A percentile compares a stretch with the other conserved stretches of the same genome.
Evolutionary conservation across 2,113 vertebrate genomes (phyloP).

Genomic region (Rhinoderma darwinii): DNA sequence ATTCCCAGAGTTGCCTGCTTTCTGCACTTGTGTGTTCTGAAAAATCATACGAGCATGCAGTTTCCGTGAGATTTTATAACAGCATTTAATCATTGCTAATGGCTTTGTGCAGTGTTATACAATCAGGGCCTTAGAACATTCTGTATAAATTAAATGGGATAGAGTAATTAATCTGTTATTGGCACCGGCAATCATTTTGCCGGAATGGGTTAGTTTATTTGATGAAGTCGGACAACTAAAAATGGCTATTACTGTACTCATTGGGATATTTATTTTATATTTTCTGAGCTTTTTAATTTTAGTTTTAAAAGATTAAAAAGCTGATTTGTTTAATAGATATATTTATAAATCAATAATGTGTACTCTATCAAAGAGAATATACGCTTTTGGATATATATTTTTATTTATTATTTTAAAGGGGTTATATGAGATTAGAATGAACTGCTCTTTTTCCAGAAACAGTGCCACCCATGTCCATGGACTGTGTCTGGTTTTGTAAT

Average conservation of each 20-base stretch:
- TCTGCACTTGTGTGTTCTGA: slow-evolving; percentile 34
- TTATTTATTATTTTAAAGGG: neutral
- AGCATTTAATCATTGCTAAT: slow-evolving; percentile 58
- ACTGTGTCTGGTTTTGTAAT: too few relatives aligned
- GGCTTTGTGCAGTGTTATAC: slow-evolving; percentile 53
- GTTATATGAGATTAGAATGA: too few relatives aligned
- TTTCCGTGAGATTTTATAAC: slow-evolving; percentile 48
- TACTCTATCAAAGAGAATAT: too few relatives aligned
- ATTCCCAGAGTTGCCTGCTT: slow-evolving; percentile 31
- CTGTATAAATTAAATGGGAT: slow-evolving; percentile 53
- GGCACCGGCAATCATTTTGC: slow-evolving; percentile 45
- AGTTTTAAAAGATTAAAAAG: neutral
- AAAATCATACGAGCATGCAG: slow-evolving; percentile 52
- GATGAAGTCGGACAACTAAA: slow-evolving; percentile 41
- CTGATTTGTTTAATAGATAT: too few relatives aligned
- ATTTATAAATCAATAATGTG: too few relatives aligned
- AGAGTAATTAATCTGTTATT: slow-evolving; percentile 58
- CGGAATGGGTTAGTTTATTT: slow-evolving; percentile 41
- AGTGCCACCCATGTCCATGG: too few relatives aligned
- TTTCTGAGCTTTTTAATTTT: neutral
- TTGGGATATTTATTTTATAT: neutral
- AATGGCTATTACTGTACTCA: neutral
- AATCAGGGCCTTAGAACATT: slow-evolving; percentile 49
- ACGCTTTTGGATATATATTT: too few relatives aligned
- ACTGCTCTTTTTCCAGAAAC: too few relatives aligned